Evolutionary conservation across 1,140 invertebrate genomes (phyloP).

Genomic region (Scaptodrosophila lebanonensis): DNA sequence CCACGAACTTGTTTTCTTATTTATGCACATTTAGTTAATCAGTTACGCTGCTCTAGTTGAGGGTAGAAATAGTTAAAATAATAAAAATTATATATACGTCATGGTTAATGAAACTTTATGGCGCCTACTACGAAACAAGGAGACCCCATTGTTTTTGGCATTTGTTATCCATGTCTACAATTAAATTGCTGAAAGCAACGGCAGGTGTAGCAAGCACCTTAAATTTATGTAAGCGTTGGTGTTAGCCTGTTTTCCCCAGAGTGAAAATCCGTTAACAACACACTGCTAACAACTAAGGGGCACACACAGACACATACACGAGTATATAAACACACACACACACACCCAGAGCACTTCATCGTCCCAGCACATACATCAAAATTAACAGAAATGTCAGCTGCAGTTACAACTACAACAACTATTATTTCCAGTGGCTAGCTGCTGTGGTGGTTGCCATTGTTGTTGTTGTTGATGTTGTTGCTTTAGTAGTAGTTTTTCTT

Average conservation of each 20-base stretch:
- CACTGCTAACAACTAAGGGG: conserved; percentile 39
- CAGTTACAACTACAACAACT: conserved; percentile 64
- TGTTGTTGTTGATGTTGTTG: conserved; percentile 23
- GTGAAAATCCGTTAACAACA: conserved; percentile 59
- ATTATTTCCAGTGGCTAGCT: conserved; percentile 46
- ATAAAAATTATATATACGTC: conserved; percentile 47
- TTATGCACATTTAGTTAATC: conserved; percentile 68
- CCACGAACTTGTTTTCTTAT: conserved; percentile 33
- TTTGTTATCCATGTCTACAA: conserved; percentile 44
- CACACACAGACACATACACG: too few relatives aligned
- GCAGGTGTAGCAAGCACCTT: conserved; percentile 45
- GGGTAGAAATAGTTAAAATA: conserved; percentile 19
- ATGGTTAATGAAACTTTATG: conserved; percentile 70
- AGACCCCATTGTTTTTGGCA: too few relatives aligned
- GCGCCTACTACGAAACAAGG: too few relatives aligned
- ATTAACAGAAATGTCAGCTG: conserved; percentile 74
- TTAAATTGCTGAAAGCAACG: conserved; percentile 32
- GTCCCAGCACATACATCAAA: conserved; percentile 61
- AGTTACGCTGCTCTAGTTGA: conserved; percentile 52
- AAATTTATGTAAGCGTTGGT: conserved; percentile 48
- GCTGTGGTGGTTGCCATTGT: conserved; percentile 34
- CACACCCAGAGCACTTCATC: conserved; percentile 14
- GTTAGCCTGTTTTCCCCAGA: conserved; percentile 22
- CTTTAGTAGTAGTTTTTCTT: conserved; percentile 18
- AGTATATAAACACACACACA: conserved; percentile 17